Conservation (phyloP, 23 tunicate species). For the Corella eumyota region DNA sequence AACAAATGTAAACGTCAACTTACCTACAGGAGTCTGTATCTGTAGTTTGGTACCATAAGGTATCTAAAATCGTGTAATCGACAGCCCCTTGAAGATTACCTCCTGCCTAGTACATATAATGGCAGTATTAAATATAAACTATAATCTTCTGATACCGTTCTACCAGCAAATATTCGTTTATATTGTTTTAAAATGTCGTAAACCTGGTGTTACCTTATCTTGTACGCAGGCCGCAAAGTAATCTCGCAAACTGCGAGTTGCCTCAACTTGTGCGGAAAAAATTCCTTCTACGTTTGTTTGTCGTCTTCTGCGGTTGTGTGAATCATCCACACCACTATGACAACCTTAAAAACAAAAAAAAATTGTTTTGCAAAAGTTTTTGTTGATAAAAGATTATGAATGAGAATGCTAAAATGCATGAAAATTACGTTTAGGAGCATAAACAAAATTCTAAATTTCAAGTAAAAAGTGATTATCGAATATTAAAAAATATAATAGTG, state of each 20-base stretch:
- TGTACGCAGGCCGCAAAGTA: slow-evolving; percentile 18
- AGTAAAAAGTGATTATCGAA: no score
- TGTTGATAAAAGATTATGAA: no score
- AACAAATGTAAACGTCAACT: background rate
- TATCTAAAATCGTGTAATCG: slow-evolving; percentile 44
- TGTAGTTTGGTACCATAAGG: slow-evolving; percentile 24
- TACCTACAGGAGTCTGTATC: slow-evolving; percentile 25
- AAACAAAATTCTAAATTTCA: no score
- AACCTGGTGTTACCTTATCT: slow-evolving; percentile 6
- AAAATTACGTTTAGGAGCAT: no score
- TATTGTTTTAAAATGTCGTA: background rate
- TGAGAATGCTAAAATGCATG: no score
- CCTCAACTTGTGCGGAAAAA: slow-evolving; percentile 8
- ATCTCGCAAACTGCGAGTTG: slow-evolving; percentile 12
- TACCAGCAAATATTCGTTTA: background rate
- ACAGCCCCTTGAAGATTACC: slow-evolving; percentile 26
- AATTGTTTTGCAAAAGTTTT: background rate
- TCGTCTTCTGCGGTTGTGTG: slow-evolving; percentile 10
- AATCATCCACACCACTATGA: no score
- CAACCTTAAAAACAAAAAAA: slow-evolving; percentile 13
- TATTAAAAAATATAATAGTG: no score
- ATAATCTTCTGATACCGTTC: no score
- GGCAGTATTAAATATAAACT: no score
- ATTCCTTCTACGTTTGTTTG: slow-evolving; percentile 3
- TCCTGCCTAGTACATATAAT: no score